Evolutionary conservation across 2,113 vertebrate species (phyloP).

Genomic region (Psilopogon haemacephalus): DNA sequence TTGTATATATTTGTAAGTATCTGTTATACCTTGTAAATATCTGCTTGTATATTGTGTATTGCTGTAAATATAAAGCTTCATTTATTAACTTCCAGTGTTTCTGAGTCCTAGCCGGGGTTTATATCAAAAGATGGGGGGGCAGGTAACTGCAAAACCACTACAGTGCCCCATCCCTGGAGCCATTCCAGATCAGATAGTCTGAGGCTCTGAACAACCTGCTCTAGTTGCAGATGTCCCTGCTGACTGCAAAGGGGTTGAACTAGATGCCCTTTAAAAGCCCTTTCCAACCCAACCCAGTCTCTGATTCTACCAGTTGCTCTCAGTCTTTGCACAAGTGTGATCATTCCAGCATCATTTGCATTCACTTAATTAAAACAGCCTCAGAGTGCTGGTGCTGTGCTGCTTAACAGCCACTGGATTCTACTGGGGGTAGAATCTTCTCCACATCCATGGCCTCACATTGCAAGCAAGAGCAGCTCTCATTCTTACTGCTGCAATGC

Average conservation of each 20-base stretch:
- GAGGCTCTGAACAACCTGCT: neutral
- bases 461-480: neutral
- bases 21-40: too few species aligned
- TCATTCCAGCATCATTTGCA: neutral
- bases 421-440: neutral
- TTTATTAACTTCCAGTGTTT: too few species aligned
- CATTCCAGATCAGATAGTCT: neutral
- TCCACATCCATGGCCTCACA: neutral
- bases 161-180: neutral
- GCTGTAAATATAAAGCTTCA: too few species aligned
- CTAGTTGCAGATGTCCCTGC: neutral
- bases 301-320: neutral
- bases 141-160: too few species aligned
- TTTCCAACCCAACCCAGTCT: neutral
- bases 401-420: neutral
- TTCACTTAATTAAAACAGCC: neutral
- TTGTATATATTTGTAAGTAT: too few species aligned
- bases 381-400: neutral
- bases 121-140: too few species aligned
- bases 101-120: too few species aligned
- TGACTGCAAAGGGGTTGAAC: neutral
- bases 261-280: neutral
- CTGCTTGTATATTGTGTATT: too few species aligned
- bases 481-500: neutral
- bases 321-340: neutral